Base-by-base conservation (phyloP, 2,113 vertebrate genomes). In the Chaenocephalus aceratus region DNA sequence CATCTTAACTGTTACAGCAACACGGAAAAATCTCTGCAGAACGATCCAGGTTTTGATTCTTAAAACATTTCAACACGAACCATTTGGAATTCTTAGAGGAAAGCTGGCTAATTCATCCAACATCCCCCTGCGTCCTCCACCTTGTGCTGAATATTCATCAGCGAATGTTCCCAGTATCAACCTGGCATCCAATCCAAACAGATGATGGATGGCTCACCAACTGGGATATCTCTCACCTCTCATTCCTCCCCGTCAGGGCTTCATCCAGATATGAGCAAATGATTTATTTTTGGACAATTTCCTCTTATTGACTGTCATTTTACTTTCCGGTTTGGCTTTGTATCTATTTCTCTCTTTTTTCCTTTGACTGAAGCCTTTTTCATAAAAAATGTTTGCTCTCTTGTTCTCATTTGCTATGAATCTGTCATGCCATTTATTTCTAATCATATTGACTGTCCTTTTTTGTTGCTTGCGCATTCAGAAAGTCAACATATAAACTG, bases 111-210 rank as follows among this genome's bases (percentile, higher is more conserved):
- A 91, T 90, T 92, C 86, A 77, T 87, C 88, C 77, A 72, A 68
- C 84, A 86, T 87, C 83, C 80, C 80, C 84, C 70, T 68, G 65
- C 18, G 21, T 54, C 80, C 78, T 83, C 82, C 64, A 87, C 81
- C 82, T 90, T 79, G 85, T 67, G 57, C 85, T 91, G 91, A 93
- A 93, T 93, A 94, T 93, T 89, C 90, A 93, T 90, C 88, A 92
- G 89, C 36, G 58, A 89, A 91, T 91, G 93, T 92, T 92, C 88
- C 84, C 89, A 90, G 84, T 78, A 86, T 91, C 88, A 90, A 89
- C 84, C 80, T 90, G 93, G 90, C 89, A 86, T 78, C 83, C 80
- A 61, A 79, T 82, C 85, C 84, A 88, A 90, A 90, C 90, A 90
- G 90, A 93, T 93, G 91, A 93, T 91, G 89, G 87, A 94, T 92